Base-by-base conservation (phyloP, 1,140 invertebrate species). In the Drosophila fuyamai region DNA sequence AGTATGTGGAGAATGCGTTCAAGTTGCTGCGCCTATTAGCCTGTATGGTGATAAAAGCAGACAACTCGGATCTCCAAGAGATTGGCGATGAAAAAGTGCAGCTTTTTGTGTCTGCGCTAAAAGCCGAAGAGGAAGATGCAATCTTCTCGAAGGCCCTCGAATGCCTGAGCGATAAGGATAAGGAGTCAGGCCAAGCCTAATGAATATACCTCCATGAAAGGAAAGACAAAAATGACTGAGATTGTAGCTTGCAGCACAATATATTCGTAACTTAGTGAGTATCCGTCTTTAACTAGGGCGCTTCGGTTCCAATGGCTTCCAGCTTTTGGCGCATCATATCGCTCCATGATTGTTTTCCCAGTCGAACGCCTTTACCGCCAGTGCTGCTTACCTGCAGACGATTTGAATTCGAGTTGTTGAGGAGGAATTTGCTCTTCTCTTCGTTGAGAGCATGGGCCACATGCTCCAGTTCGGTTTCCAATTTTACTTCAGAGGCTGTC, bases 301-400 rank as follows among this genome's bases (percentile, higher is more conserved):
- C 3, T 18, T 53, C 38, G 2, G 38, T 10, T 16, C 13, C 56
- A 5, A 44, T 55, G 1, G 16, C 18, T 13, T 70, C 57, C 1
- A 88, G 67, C 53, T 65, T 73, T 35, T 71, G 32, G 0, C 67
- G 65, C 83, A 91, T 60, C 46, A 70, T 79, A 35, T 91, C 90
- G 18, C 56, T 77, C 91, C 91, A 92, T 9, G 91, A 92, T 16
- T 84, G 66, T 29, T 92, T 92, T 6, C 91, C 91, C 9, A 92
- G 56, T 4, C 75, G 81, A 1, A 92, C 73, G 4, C 85, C 91
- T 8, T 78, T 90, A 7, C 47, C 16, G 5, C 75, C 61, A 2
- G 80, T 68, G 16, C 70, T 76, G 14, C 36, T 66, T 5, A 84
- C 51, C 13, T 71, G 43, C 40, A 82, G 27, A 7, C 80, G 72